Base-by-base conservation (phyloP, 2,888 invertebrate species). In the Cerceris rybyensis region DNA sequence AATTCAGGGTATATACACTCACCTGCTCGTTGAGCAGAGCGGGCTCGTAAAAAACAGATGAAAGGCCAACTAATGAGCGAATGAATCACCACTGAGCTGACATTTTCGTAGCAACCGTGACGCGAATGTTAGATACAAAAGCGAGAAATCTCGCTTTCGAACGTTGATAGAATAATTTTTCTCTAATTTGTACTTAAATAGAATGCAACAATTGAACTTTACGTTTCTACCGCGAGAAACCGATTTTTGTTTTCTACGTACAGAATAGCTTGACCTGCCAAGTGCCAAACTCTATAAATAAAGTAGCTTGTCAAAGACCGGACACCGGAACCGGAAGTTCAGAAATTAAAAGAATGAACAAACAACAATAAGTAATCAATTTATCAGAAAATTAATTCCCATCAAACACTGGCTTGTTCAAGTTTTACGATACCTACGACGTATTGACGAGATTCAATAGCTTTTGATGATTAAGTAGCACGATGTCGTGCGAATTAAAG, bases 41-140 rank as follows among this genome's bases (percentile, higher is more conserved):
- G 71, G 71, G 46, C 43, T 64, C 57, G 16, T 50, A 57, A 75
- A 68, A 84, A 83, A 82, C 71, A 77, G 72, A 81, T 67, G 81
- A 75, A 70, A 78, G 69, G 68, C 13, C 55, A 78, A 54, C 71
- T 70, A 79, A 83, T 67, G 75, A 82, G 75, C 68, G 78, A 85
- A 82, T 89, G 88, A 89, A 85, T 89, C 88, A 89, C 85, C 88
- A 87, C 68, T 71, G 74, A 79, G 84, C 87, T 89, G 88, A 89
- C 89, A 89, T 89, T 88, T 88, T 88, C 83, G 75, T 76, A 61
- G 68, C 76, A 68, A 80, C 80, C 80, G 67, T 81, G 70, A 82
- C 82, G 78, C 70, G 73, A 75, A 79, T 82, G 70, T 63, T 61
- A 70, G 75, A 74, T 71, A 82, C 75, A 75, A 75, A 81, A 66